Conservation (phyloP, 2,888 invertebrate genomes). For the Erynnis tages region DNA sequence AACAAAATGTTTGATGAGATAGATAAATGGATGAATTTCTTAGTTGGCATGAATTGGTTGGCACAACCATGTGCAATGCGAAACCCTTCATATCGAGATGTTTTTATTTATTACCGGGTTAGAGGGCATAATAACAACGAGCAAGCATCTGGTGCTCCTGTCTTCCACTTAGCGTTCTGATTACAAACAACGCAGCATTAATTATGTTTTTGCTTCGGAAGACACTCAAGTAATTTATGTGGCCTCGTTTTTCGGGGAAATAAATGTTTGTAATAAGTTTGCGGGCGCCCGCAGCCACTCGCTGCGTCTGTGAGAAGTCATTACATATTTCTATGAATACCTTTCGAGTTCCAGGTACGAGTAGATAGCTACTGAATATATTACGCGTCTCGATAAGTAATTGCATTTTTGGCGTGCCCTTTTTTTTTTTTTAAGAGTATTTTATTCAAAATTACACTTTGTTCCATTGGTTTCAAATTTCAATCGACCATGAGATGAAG, state of each 20-base stretch:
- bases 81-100: too few species aligned
- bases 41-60: too few species aligned
- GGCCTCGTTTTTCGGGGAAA: conserved; percentile 55
- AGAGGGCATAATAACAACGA: conserved; percentile 40
- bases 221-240: conserved; percentile 68
- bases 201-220: conserved; percentile 72
- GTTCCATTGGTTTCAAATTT: too few species aligned
- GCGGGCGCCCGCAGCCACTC: conserved; percentile 43
- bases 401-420: too few species aligned
- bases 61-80: too few species aligned
- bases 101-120: conserved; percentile 20
- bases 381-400: too few species aligned
- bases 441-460: too few species aligned
- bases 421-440: too few species aligned
- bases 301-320: conserved; percentile 34
- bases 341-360: background rate
- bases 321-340: conserved; percentile 32
- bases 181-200: conserved; percentile 68
- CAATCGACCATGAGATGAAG: too few species aligned
- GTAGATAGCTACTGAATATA: background rate
- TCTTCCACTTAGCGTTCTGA: conserved; percentile 61
- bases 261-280: conserved; percentile 66
- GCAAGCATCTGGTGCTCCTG: conserved; percentile 49
- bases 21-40: too few species aligned
- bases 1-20: too few species aligned